These are phyloP conservation scores for Elephas maximus DNA, from an alignment of 2,113 vertebrate genomes.

Conservation along the genomic window DNA sequence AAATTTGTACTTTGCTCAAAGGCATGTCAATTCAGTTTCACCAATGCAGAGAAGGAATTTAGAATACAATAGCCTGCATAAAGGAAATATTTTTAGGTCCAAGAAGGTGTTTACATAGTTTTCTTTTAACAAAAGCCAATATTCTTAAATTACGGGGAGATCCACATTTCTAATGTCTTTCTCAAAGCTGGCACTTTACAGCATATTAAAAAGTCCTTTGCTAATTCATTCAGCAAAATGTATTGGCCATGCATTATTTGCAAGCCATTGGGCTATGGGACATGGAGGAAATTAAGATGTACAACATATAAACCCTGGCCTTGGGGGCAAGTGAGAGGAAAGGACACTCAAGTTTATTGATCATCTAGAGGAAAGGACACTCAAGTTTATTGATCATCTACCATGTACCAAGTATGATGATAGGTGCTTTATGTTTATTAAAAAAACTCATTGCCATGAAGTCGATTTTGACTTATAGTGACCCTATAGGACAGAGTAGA, in stretches of 20 bases:
- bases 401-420: too few relatives aligned
- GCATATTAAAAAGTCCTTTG: not conserved
- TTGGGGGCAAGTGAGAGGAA: not conserved
- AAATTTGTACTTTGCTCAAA: not conserved
- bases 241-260: not conserved
- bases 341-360: not conserved
- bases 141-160: slow-evolving; percentile 10
- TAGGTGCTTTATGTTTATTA: too few relatives aligned
- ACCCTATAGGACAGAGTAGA: too few relatives aligned
- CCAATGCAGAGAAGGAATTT: not conserved
- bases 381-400: not conserved
- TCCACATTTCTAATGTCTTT: slow-evolving; percentile 34
- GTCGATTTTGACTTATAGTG: too few relatives aligned
- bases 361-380: not conserved
- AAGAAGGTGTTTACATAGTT: not conserved
- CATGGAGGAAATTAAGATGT: not conserved
- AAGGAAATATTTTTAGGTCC: not conserved
- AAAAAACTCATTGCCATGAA: too few relatives aligned
- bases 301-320: not conserved
- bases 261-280: not conserved
- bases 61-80: not conserved
- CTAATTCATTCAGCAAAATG: not conserved
- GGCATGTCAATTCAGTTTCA: not conserved
- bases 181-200: not conserved
- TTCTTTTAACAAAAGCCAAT: slow-evolving; percentile 27